phyloP scores from a whole-genome alignment of 1,140 invertebrate species.

The Schlechtendalia chinensis region DNA sequence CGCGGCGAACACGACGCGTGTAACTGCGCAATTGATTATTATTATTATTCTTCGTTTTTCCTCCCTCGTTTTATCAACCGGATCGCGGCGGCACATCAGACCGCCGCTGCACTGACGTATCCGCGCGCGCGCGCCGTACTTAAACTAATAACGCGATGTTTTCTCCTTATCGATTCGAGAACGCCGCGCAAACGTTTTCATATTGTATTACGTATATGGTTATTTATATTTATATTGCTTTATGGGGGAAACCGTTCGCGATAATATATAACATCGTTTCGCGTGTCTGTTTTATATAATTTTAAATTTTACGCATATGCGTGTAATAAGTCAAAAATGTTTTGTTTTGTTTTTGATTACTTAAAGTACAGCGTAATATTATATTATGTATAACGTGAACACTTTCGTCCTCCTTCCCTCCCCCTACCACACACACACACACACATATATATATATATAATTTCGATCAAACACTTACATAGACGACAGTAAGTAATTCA shows the following conservation, averaged over 20 bases:
- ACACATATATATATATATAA: too few species aligned
- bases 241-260: not conserved
- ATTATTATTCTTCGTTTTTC: slow-evolving; percentile 39
- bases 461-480: too few species aligned
- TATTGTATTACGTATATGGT: not conserved
- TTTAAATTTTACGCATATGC: not conserved
- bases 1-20: slow-evolving; percentile 24
- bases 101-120: slow-evolving; percentile 4
- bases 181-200: slow-evolving; percentile 23
- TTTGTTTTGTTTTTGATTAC: not conserved
- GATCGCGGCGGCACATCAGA: slow-evolving; percentile 33
- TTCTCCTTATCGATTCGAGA: slow-evolving; percentile 22
- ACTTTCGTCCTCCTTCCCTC: too few species aligned
- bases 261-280: not conserved
- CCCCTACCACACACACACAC: too few species aligned
- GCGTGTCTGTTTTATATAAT: not conserved
- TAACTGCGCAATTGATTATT: slow-evolving; percentile 46
- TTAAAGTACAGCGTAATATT: not conserved
- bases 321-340: not conserved
- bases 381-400: too few species aligned
- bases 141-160: slow-evolving; percentile 39
- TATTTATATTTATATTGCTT: not conserved
- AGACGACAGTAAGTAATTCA: not conserved
- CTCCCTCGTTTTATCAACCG: slow-evolving; percentile 41
- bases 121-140: slow-evolving; percentile 1